Evolutionary conservation across 2,888 invertebrate species (phyloP).

Genomic region (Coremacera marginata): DNA sequence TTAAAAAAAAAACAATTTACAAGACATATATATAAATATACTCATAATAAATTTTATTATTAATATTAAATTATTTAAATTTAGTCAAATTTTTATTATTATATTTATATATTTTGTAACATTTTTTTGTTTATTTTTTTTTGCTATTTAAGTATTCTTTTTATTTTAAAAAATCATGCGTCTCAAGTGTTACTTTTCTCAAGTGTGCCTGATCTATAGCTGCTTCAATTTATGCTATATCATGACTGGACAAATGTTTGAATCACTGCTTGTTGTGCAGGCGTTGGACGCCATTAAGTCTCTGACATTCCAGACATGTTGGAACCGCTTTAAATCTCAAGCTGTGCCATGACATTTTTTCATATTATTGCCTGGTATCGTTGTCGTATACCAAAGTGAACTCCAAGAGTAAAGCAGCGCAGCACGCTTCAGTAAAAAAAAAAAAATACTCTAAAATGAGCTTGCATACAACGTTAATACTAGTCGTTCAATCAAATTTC

Average conservation of each 20-base stretch:
- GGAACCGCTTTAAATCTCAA: slow-evolving; percentile 56
- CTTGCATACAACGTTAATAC: neutral
- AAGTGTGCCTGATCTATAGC: neutral
- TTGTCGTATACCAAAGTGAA: no score
- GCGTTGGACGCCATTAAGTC: slow-evolving; percentile 58
- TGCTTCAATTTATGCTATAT: neutral
- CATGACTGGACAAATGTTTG: neutral
- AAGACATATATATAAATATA: no score
- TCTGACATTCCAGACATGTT: slow-evolving; percentile 58
- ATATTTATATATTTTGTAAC: no score
- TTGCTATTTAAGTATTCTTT: no score
- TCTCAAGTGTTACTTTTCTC: neutral
- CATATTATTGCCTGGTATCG: neutral
- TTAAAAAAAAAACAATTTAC: no score
- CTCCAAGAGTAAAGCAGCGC: neutral
- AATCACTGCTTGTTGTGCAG: neutral
- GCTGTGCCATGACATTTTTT: slow-evolving; percentile 40
- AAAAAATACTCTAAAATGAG: neutral
- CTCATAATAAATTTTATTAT: no score
- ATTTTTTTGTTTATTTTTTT: no score
- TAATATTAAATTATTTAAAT: no score
- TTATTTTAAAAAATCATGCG: no score
- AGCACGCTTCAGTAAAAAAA: neutral
- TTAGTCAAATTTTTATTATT: no score
- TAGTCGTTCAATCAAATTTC: slow-evolving; percentile 14